Conservation (phyloP, 1,140 invertebrate genomes). For the Lysiphlebus fabarum region DNA sequence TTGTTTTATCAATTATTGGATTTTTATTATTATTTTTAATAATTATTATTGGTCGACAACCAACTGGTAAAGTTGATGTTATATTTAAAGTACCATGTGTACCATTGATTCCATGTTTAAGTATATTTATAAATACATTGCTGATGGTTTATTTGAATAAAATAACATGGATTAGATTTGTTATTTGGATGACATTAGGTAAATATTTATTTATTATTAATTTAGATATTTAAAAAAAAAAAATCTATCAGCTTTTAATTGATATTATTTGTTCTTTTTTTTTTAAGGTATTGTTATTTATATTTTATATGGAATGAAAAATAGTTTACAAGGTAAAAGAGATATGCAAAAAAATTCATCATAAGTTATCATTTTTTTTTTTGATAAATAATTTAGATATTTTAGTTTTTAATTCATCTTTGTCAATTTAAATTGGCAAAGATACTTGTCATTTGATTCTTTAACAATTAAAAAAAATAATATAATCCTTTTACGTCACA, state of each 20-base stretch:
- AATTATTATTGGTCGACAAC: slow-evolving; percentile 12
- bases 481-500: no score
- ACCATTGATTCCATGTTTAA: slow-evolving; percentile 77
- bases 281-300: slow-evolving; percentile 54
- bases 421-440: no score
- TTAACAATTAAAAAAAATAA: no score
- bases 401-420: no score
- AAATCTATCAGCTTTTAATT: no score
- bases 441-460: no score
- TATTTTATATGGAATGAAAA: slow-evolving; percentile 51
- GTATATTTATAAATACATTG: slow-evolving; percentile 82
- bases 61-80: background rate
- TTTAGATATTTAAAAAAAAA: no score
- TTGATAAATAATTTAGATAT: no score
- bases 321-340: slow-evolving; percentile 49
- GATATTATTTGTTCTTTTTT: no score
- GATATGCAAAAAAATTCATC: slow-evolving; percentile 16
- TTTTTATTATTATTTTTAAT: background rate
- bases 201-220: slow-evolving; percentile 24
- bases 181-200: slow-evolving; percentile 74
- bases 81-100: slow-evolving; percentile 62
- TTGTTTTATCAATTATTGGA: slow-evolving; percentile 1
- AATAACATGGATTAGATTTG: slow-evolving; percentile 82
- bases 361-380: no score
- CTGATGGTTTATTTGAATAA: slow-evolving; percentile 82